A percentile compares a stretch with the other conserved stretches of the same genome.
These are phyloP conservation scores for Rhamnusium bicolor DNA, from an alignment of 2,888 invertebrate genomes.

Conservation along the genomic window DNA sequence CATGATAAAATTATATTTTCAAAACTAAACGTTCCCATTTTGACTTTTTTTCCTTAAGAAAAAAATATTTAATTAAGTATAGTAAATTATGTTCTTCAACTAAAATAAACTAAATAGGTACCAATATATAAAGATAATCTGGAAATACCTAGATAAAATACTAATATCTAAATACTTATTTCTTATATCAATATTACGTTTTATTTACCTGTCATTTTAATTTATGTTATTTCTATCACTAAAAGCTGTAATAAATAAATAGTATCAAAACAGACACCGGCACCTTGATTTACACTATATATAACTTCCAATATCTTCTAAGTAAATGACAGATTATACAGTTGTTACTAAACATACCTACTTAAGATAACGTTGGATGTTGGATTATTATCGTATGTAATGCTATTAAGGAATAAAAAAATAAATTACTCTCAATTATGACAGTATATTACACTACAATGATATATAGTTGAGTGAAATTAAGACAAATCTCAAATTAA, in stretches of 20 bases:
- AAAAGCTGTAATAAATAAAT: not conserved
- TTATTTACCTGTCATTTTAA: conserved; percentile 20
- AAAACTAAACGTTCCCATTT: no score
- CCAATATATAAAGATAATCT: no score
- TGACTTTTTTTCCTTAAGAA: no score
- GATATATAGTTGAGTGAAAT: not conserved
- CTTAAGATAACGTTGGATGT: conserved; percentile 3
- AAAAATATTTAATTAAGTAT: no score
- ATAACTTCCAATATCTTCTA: conserved; percentile 15
- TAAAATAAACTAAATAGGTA: no score
- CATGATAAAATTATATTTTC: no score
- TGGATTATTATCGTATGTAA: conserved; percentile 5
- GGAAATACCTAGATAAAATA: no score
- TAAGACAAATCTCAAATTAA: no score
- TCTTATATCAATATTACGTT: no score
- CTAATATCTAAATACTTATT: no score
- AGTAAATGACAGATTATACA: conserved; percentile 5
- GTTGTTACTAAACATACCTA: conserved; percentile 15
- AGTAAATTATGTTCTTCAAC: no score
- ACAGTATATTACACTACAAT: not conserved
- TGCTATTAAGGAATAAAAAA: not conserved
- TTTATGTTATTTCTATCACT: not conserved
- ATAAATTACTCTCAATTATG: not conserved
- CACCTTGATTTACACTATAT: conserved; percentile 11
- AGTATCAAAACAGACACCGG: not conserved